These are phyloP conservation scores for Brachyhypopomus occidentalis DNA, from an alignment of 2,113 vertebrate species.

Conservation along the genomic window DNA sequence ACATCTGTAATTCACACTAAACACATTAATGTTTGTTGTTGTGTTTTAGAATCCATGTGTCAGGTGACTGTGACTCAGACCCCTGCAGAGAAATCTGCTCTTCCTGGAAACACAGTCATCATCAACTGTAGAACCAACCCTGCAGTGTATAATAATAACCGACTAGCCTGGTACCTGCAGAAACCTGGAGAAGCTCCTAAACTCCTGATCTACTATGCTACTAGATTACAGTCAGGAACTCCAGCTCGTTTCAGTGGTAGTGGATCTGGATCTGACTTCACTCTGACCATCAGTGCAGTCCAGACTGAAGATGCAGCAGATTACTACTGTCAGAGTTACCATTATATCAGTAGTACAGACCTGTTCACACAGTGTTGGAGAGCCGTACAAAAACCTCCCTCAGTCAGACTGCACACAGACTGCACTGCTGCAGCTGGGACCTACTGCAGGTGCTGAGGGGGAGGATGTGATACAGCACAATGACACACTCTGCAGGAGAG, in stretches of 20 bases:
- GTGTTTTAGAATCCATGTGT: background rate
- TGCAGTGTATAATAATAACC: too few relatives aligned
- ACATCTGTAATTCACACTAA: too few relatives aligned
- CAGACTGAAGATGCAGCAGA: too few relatives aligned
- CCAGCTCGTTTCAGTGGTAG: too few relatives aligned
- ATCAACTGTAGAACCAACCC: too few relatives aligned
- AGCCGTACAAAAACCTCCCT: conserved; percentile 58
- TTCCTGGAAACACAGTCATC: conserved; percentile 34
- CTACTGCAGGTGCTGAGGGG: conserved; percentile 18
- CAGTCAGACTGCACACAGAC: background rate
- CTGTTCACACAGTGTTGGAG: conserved; percentile 57
- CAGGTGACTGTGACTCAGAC: conserved; percentile 53
- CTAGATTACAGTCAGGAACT: too few relatives aligned
- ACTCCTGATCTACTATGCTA: conserved; percentile 64
- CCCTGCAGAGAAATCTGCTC: conserved; percentile 51
- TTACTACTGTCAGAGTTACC: background rate
- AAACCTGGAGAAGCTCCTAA: conserved; percentile 65
- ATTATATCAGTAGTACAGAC: background rate
- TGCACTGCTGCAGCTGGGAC: background rate
- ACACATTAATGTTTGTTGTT: too few relatives aligned
- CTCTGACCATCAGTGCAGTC: too few relatives aligned
- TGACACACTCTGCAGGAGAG: background rate
- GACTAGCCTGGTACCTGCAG: conserved; percentile 62
- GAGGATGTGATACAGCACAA: conserved; percentile 6
- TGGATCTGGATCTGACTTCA: too few relatives aligned